These are phyloP conservation scores for Petrocephalus microphthalmus DNA, from an alignment of 2,113 vertebrate genomes.

Conservation along the genomic window DNA sequence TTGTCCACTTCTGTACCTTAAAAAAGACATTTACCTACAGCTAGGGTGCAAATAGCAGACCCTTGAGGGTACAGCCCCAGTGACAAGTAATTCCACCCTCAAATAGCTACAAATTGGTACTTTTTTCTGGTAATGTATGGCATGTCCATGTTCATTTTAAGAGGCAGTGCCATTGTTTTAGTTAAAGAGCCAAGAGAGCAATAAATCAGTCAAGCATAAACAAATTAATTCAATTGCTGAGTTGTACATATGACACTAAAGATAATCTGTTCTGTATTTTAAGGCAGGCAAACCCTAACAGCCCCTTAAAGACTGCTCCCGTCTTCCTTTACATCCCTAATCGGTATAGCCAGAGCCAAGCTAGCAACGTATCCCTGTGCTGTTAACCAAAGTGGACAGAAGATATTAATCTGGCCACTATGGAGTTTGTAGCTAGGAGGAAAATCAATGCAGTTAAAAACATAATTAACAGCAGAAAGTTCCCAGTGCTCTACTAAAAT, in stretches of 20 bases:
- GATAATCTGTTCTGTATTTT: neutral
- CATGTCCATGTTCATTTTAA: neutral
- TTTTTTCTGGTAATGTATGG: neutral
- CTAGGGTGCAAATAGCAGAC: neutral
- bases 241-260: neutral
- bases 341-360: neutral
- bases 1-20: too few species aligned
- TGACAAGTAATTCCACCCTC: neutral
- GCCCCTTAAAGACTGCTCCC: neutral
- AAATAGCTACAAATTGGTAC: neutral
- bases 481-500: neutral
- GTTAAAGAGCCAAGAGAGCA: neutral
- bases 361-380: neutral
- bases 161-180: neutral
- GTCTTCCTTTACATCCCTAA: neutral
- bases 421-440: neutral
- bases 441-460: neutral
- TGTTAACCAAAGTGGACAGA: neutral
- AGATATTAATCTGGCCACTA: slow-evolving; percentile 2
- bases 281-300: neutral
- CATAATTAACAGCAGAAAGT: neutral
- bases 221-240: neutral
- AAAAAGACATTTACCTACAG: neutral
- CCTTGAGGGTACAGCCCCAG: neutral
- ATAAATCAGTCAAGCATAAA: neutral